Percentiles rank a stretch among this genome's conserved stretches.
These are phyloP conservation scores for Diabrotica balteata DNA, from an alignment of 2,888 invertebrate genomes.

Conservation along the genomic window DNA sequence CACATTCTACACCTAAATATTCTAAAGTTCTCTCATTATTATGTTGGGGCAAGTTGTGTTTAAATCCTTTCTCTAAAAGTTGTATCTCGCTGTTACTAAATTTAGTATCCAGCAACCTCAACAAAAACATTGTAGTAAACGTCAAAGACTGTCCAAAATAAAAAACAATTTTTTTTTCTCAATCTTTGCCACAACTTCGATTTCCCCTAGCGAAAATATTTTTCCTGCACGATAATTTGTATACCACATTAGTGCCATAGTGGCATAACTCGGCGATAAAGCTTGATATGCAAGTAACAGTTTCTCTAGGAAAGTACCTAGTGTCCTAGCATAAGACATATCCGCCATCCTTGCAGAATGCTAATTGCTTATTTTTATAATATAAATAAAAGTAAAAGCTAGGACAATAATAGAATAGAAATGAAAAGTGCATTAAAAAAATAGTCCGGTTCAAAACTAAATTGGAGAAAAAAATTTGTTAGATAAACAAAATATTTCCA, in stretches of 20 bases:
- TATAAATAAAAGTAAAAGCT: slow-evolving; percentile 32
- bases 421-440: not conserved
- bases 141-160: too few relatives aligned
- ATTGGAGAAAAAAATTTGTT: too few relatives aligned
- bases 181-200: not conserved
- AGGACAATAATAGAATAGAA: slow-evolving; percentile 10
- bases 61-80: too few relatives aligned
- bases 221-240: slow-evolving; percentile 30
- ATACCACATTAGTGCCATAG: slow-evolving; percentile 43
- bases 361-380: slow-evolving; percentile 26
- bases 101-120: too few relatives aligned
- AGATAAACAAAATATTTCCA: too few relatives aligned
- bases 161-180: too few relatives aligned
- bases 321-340: slow-evolving; percentile 36
- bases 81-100: too few relatives aligned
- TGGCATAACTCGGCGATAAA: slow-evolving; percentile 33
- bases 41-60: too few relatives aligned
- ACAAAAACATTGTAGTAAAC: too few relatives aligned
- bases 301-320: slow-evolving; percentile 34
- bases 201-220: slow-evolving; percentile 15
- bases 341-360: slow-evolving; percentile 32
- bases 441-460: too few relatives aligned
- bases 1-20: too few relatives aligned
- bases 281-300: slow-evolving; percentile 34
- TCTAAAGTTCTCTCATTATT: too few relatives aligned